Base-by-base conservation (phyloP, 2,113 vertebrate species). In the Tragelaphus buxtoni region DNA sequence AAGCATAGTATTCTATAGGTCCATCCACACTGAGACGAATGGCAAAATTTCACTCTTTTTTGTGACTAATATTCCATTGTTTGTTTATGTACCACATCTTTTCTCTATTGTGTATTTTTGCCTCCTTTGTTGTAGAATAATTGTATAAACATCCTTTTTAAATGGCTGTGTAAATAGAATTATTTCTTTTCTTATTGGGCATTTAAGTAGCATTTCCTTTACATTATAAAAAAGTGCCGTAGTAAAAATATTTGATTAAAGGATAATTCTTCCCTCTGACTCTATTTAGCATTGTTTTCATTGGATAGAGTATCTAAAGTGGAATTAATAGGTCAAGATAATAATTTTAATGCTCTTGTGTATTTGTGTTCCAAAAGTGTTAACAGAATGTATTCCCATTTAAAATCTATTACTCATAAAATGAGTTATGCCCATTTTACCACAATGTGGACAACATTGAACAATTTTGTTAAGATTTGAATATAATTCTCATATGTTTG, bases 361-460 rank as follows among this genome's bases (percentile, higher is more conserved):
- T 7, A 86, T 89, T 89, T 94, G 60, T 63, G 94, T 97, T 76
- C 42, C 65, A 81, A 53, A 93, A 56, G 28, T 92, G 20, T 88
- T 92, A 94, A 32, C n/a, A 69, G 88, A 49, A 7, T 84, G 5
- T 82, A 82, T 77, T 56, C 53, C 6, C 32, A 51, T 94, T 17
- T 84, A 80, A 91, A 88, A 91, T 89, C 24, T 39, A 91, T 91
- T 81, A 32, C 32, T 85, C 9, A 42, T 42, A 42, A 42, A 42
- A 42, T 42, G 58, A 79, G 80, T 81, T 65, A 55, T 81, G 28
- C 5, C 42, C 39, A 88, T 81, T 95, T 77, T 90, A 45, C 20
- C 51, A 88, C 30, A 85, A 45, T 4, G 0, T 92, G 42, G 49
- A 76, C 10, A 63, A n/a, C 55, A 72, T 0, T 81, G 45, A 94